Base-by-base conservation (phyloP, 2,888 invertebrate species). In the Thera britannica region DNA sequence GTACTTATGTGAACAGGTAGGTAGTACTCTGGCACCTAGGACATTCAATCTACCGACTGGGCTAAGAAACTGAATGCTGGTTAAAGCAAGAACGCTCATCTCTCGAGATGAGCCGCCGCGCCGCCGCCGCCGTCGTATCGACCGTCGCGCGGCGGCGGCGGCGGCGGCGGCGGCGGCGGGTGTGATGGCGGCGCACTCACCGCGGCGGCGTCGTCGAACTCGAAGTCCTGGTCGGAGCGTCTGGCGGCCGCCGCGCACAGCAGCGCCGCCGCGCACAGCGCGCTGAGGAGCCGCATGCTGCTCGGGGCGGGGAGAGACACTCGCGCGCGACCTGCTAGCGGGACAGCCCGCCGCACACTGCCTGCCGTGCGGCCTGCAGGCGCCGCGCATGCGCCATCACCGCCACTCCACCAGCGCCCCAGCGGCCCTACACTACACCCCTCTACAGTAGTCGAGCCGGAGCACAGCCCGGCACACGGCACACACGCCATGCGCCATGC, bases 191-290 rank as follows among this genome's bases (percentile, higher is more conserved):
- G 52, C n/a, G 51, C 9, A 52, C 82, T 86, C 81, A 90, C 90
- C 87, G 85, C 82, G 62, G 85, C 82, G 62, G 86, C 87, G 76
- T 92, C 92, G 79, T 88, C 90, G 84, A 92, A 92, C 84, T 92
- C 92, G 85, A 92, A 92, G 87, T 92, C 92, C 75, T 86, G 86
- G 78, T 90, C 91, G 70, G 77, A 59, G 82, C 78, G 68, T 78
- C 80, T 67, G 82, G 81, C 78, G 73, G 77, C 77, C 76, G 81
- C 62, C 34, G 54, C 56, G 9, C 44, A 77, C 77, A 81, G 72
- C 78, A 83, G 79, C 79, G 80, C 79, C 70, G 78, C 77, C 73
- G 75, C 65, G 56, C 68, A 63, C 58, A 72, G 76, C 77, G 69
- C 68, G 76, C 79, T 78, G 62, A 76, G 68, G 74, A 75, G 70